These are phyloP conservation scores for Phenganax subtilis DNA, from an alignment of 92 coral and sea anemone genomes.

Conservation along the genomic window DNA sequence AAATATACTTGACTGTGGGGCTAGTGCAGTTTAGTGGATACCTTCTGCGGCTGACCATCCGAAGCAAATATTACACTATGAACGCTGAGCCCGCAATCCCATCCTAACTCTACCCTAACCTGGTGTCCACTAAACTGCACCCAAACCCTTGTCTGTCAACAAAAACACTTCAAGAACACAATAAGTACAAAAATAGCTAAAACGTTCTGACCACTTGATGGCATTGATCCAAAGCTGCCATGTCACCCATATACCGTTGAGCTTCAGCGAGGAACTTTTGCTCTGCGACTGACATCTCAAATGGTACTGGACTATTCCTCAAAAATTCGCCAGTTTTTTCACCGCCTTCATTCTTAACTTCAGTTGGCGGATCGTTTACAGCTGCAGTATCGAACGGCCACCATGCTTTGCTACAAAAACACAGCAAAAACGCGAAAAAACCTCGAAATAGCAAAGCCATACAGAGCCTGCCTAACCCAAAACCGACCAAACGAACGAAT, in stretches of 20 bases:
- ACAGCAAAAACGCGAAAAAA: neutral
- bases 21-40: too few species aligned
- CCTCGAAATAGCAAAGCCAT: neutral
- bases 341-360: slow-evolving; percentile 30
- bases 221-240: slow-evolving; percentile 81
- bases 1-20: too few species aligned
- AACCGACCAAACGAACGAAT: neutral
- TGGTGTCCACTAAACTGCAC: too few species aligned
- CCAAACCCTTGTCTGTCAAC: too few species aligned
- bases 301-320: slow-evolving; percentile 82
- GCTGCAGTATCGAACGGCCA: slow-evolving; percentile 77
- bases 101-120: too few species aligned
- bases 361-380: slow-evolving; percentile 36
- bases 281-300: slow-evolving; percentile 94
- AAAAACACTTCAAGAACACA: too few species aligned
- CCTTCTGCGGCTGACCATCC: too few species aligned
- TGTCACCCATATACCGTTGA: slow-evolving; percentile 78
- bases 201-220: slow-evolving; percentile 78
- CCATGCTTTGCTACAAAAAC: slow-evolving; percentile 28
- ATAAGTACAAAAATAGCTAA: neutral
- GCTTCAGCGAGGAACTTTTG: slow-evolving; percentile 86
- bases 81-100: too few species aligned
- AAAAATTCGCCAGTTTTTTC: slow-evolving; percentile 60
- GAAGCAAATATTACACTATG: too few species aligned
- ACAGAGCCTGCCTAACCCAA: neutral